Evolutionary conservation across 2,113 vertebrate genomes (phyloP).

Genomic region (Mastomys coucha): DNA sequence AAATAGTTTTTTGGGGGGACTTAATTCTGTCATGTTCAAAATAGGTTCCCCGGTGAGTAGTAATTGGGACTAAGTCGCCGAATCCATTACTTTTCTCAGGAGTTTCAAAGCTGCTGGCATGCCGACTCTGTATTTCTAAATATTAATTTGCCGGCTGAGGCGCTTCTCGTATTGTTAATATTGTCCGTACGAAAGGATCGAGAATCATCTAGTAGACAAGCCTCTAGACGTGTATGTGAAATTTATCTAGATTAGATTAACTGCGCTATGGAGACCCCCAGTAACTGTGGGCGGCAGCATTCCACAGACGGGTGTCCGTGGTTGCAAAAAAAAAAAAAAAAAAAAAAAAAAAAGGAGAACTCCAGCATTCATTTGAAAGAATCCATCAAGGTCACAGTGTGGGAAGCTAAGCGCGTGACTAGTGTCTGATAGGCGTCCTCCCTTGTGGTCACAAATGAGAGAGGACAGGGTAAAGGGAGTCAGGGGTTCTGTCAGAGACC

Average conservation of each 20-base stretch:
- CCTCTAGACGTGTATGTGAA: neutral
- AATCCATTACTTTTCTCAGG: neutral
- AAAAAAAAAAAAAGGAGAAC: neutral
- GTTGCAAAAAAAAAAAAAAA: too few relatives aligned
- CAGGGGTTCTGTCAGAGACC: neutral
- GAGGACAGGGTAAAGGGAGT: neutral
- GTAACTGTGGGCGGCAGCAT: neutral
- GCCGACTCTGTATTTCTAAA: neutral
- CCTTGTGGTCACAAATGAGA: neutral
- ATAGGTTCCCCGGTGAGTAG: neutral
- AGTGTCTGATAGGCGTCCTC: neutral
- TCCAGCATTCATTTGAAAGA: neutral
- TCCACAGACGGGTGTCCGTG: neutral
- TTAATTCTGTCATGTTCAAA: neutral
- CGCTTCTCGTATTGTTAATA: neutral
- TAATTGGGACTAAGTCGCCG: neutral
- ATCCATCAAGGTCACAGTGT: neutral
- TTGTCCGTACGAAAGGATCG: neutral
- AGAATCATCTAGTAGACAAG: too few relatives aligned
- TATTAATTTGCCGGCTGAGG: neutral
- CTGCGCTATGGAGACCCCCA: neutral
- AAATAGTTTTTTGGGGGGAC: neutral
- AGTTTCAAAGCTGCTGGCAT: neutral
- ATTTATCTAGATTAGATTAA: neutral
- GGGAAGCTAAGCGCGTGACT: neutral